Evolutionary conservation across 2,888 invertebrate genomes (phyloP), one percentile per base, ranked within the genome.

Genomic region (Pediacus dermestoides): DNA sequence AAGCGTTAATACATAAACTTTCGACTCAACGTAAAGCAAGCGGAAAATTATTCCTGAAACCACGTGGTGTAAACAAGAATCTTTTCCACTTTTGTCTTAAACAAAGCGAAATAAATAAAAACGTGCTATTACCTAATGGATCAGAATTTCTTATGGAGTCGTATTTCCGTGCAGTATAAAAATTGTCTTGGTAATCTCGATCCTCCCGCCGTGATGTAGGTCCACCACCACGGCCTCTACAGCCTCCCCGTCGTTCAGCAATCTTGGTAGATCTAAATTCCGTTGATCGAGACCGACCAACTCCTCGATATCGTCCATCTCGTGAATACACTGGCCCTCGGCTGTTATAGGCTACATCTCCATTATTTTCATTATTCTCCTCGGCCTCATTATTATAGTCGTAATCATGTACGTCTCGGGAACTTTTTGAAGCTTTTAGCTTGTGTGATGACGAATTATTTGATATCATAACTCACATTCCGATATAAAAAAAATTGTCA

Each of bases 381-480:
- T 76, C 75, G 47, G 71, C 65, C 58, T 70, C 71, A 50, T 74
- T 73, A 60, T 73, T 3, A 4, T 9, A 65, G 55, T 72, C 71
- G 52, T 64, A 67, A 46, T 68, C 69, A 45, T 60, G 59, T 13
- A 67, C 57, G 50, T 70, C 70, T 57, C 61, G 63, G 37, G 68
- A 68, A 68, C 71, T 71, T 67, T 75, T 80, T 31, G 74, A 70
- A 71, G 76, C 76, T 73, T 77, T 80, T 52, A 76, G 72, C 74
- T 78, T 80, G 71, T 72, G 78, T 6, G 75, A 70, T 3, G 28
- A 28, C 14, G 28, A 13, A 68, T 74, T 78, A 69, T 78, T 78
- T 68, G 80, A 77, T 76, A 80, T 70, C 81, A 81, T 81, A 70
- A 79, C 78, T 70, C 66, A 69, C 71, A 71, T 71, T 62, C 64